Evolutionary conservation across 2,888 invertebrate species (phyloP).

Genomic region (Azorinus chamasolen): DNA sequence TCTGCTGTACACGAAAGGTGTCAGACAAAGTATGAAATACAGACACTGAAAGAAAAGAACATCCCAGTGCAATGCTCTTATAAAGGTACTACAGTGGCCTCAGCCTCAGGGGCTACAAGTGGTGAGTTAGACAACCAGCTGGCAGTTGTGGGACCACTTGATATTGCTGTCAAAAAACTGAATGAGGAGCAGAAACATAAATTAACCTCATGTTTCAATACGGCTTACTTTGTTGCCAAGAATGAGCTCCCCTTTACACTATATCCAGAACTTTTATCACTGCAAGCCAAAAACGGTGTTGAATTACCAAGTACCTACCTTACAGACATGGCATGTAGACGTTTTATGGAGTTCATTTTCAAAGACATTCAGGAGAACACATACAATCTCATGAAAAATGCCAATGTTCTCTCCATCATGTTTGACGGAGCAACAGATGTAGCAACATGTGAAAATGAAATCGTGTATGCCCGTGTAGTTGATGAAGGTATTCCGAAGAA

Average conservation of each 20-base stretch:
- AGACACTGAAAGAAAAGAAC: constrained; percentile 1
- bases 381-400: constrained; percentile 21
- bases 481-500: constrained; percentile 20
- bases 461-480: constrained; percentile 34
- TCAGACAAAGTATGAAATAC: background rate
- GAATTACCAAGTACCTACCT: constrained; percentile 23
- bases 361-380: constrained; percentile 34
- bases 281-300: constrained; percentile 32
- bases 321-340: constrained; percentile 33
- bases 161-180: constrained; percentile 17
- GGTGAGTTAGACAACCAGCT: background rate
- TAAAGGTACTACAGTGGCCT: constrained; percentile 4
- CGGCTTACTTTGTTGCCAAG: constrained; percentile 35
- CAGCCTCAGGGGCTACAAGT: background rate
- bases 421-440: constrained; percentile 52
- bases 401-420: constrained; percentile 30
- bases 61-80: constrained; percentile 4
- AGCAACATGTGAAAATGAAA: constrained; percentile 42
- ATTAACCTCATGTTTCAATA: constrained; percentile 26
- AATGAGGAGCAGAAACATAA: constrained; percentile 20
- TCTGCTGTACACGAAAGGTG: background rate
- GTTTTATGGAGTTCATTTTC: constrained; percentile 37
- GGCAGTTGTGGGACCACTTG: constrained; percentile 27
- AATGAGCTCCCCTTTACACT: constrained; percentile 34
- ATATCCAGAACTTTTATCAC: constrained; percentile 18